phyloP scores from a whole-genome alignment of 1,140 invertebrate species.

The Heliconius hewitsoni region DNA sequence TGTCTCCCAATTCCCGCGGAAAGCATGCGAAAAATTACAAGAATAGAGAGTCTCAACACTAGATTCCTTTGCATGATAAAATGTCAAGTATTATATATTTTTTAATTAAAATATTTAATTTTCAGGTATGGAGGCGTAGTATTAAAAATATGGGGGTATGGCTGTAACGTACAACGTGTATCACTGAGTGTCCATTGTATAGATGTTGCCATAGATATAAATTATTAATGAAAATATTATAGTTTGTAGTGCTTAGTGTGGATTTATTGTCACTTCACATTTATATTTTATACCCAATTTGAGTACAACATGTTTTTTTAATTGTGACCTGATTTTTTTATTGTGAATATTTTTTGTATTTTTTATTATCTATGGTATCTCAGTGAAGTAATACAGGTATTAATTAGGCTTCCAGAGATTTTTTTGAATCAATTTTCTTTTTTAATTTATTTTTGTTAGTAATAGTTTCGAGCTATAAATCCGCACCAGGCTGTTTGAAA shows the following conservation, averaged over 20 bases:
- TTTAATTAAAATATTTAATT: constrained; percentile 3
- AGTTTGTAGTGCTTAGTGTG: constrained; percentile 41
- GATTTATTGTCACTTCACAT: constrained; percentile 27
- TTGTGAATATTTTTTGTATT: background rate
- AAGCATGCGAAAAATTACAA: no score
- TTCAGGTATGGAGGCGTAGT: constrained; percentile 31
- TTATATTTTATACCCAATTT: background rate
- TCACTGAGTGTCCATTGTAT: constrained; percentile 37
- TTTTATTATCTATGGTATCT: background rate
- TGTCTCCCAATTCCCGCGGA: no score
- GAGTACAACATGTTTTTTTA: background rate
- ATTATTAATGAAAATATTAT: constrained; percentile 17
- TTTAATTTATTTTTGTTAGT: background rate
- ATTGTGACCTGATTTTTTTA: constrained; percentile 2
- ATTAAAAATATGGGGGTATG: constrained; percentile 30
- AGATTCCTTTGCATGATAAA: no score
- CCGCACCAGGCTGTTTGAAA: constrained; percentile 32
- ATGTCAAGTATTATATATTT: background rate
- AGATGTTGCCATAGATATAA: constrained; percentile 57
- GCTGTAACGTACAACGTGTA: constrained; percentile 45
- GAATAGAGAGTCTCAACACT: no score
- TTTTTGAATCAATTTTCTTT: background rate
- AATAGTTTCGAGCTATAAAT: constrained; percentile 17
- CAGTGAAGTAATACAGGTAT: background rate
- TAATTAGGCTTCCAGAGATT: background rate